These are phyloP conservation scores for Synanthedon myopaeformis DNA, from an alignment of 2,888 invertebrate species.

Conservation along the genomic window DNA sequence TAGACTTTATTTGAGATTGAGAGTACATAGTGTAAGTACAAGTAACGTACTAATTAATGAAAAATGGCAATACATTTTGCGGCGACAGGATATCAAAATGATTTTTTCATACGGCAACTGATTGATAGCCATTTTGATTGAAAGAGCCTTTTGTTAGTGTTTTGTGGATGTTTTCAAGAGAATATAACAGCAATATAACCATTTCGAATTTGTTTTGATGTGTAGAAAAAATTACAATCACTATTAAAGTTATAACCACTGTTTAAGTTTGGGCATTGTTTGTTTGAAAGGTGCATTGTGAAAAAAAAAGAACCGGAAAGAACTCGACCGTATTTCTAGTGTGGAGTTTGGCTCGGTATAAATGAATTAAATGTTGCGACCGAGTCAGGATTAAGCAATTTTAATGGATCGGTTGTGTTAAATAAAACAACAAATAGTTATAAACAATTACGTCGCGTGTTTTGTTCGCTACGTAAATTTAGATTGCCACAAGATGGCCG, in stretches of 20 bases:
- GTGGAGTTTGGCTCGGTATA: constrained; percentile 24
- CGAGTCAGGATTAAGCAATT: neutral
- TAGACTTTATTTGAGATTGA: too few relatives aligned
- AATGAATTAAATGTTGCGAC: constrained; percentile 16
- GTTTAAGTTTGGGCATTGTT: constrained; percentile 33
- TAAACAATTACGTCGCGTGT: constrained; percentile 54
- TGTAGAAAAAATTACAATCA: constrained; percentile 16
- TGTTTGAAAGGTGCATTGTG: constrained; percentile 50
- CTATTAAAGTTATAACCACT: constrained; percentile 21
- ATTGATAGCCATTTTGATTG: constrained; percentile 71
- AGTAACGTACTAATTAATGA: too few relatives aligned
- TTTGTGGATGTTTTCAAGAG: constrained; percentile 69
- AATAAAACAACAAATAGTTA: constrained; percentile 25
- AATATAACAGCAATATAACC: constrained; percentile 44
- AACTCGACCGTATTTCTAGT: constrained; percentile 37
- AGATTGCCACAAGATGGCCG: constrained; percentile 70
- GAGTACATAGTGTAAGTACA: too few relatives aligned
- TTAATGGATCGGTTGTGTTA: constrained; percentile 11
- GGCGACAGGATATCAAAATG: constrained; percentile 60
- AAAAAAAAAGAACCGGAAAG: constrained; percentile 56
- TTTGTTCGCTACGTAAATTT: constrained; percentile 65
- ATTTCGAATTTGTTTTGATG: constrained; percentile 18
- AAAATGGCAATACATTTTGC: constrained; percentile 55
- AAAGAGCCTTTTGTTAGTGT: constrained; percentile 70
- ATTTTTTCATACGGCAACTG: constrained; percentile 59